Base-by-base conservation (phyloP, 2,113 vertebrate species). In the Bufo gargarizans region DNA sequence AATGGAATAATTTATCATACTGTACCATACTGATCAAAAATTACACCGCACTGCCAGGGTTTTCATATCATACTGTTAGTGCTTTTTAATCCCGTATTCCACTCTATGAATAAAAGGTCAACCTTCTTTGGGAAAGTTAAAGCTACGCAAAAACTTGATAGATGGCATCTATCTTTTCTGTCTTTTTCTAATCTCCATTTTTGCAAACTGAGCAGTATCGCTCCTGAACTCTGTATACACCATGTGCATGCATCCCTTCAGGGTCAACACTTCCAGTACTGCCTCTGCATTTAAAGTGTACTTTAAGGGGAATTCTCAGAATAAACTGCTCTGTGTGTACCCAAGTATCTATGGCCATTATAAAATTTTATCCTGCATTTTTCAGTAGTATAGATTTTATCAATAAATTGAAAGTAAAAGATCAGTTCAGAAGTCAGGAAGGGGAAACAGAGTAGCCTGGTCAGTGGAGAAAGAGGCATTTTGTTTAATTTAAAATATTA, bases 1-100 rank as follows among this genome's bases (percentile, higher is more conserved):
- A 69, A 84, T 84, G 6, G 82, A 84, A 67, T 53, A 69, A 84
- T 84, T 50, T 16, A 84, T 84, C 82, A 84, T 55, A 53, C 63
- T 53, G 16, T 47, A 84, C 47, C 9, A 50, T 47, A 65, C n/a
- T 67, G 81, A 71, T 69, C 47, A 84, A 13, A 49, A 53, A 84
- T 84, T 53, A 84, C 63, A 53, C 6, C 50, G 4, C n/a, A 33
- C 19, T 14, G 82, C 45, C 16, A 43, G 12, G 55, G n/a, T 55
- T 16, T 84, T 53, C 47, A 22, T 16, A 33, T 67, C 20, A 71
- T 84, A 14, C 49, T 55, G 63, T 67, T 20, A 67, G 49, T 33
- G 82, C 47, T 4, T 50, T 83, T 49, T 47, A 82, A 47, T 47
- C 9, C 19, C 5, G 19, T 56, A 55, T 55, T 55, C 3, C 16